phyloP scores from a whole-genome alignment of 1,140 invertebrate genomes.

The Solen grandis region DNA sequence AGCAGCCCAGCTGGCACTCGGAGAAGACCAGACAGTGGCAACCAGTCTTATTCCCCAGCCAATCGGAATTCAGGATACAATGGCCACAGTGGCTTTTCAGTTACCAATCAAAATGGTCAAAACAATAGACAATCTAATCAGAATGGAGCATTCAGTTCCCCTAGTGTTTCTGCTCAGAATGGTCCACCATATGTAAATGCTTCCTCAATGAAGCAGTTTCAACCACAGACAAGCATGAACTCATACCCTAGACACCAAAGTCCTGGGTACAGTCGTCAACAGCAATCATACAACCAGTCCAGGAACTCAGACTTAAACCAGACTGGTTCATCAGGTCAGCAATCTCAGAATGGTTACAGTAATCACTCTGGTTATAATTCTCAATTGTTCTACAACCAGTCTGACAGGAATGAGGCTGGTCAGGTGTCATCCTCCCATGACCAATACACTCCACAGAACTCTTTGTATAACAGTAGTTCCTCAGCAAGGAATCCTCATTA shows the following conservation, averaged over 20 bases:
- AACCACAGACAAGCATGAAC: neutral
- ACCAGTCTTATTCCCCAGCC: conserved; percentile 5
- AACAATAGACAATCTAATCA: conserved; percentile 8
- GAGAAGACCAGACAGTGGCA: neutral
- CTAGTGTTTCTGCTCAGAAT: neutral
- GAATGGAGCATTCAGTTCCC: neutral
- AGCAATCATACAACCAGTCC: neutral
- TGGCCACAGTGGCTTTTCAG: conserved; percentile 1
- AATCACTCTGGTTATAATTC: too few relatives aligned
- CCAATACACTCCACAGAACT: too few relatives aligned
- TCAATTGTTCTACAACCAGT: too few relatives aligned
- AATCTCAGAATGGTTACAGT: too few relatives aligned
- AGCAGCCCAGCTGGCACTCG: conserved; percentile 40
- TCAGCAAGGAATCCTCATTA: neutral
- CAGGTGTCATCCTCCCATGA: too few relatives aligned
- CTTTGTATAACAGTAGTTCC: neutral
- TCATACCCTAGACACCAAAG: too few relatives aligned
- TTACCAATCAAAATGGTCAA: conserved; percentile 8
- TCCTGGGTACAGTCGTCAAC: neutral
- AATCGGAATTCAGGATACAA: conserved; percentile 39
- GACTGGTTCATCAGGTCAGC: neutral
- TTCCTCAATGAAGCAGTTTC: neutral
- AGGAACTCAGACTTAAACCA: neutral
- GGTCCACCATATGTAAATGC: neutral
- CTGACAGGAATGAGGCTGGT: too few relatives aligned